Percentiles rank a stretch among this genome's conserved stretches.
Conservation (phyloP, 92 coral and sea anemone species). For the Actinostola sp. region DNA sequence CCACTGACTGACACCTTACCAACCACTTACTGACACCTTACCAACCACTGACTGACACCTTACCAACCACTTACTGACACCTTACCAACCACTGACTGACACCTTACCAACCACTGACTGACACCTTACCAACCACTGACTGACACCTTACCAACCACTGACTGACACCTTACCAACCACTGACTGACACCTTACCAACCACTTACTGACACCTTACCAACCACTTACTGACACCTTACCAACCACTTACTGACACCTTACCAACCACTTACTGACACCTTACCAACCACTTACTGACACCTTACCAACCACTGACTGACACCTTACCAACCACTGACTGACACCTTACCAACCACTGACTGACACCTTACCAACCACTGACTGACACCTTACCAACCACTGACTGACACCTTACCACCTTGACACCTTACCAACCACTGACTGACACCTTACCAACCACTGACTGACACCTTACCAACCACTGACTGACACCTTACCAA, state of each 20-base stretch:
- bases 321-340: conserved; percentile 17
- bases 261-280: conserved; percentile 7
- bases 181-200: conserved; percentile 12
- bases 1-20: not conserved
- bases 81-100: conserved; percentile 20
- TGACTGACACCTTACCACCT: too few species aligned
- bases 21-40: conserved; percentile 7
- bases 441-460: conserved; percentile 15
- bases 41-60: conserved; percentile 8
- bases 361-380: conserved; percentile 16
- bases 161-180: conserved; percentile 20
- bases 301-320: not conserved
- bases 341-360: conserved; percentile 17
- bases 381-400: conserved; percentile 21
- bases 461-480: too few species aligned
- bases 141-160: conserved; percentile 18
- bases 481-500: not conserved
- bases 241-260: conserved; percentile 1
- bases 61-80: not conserved
- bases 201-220: too few species aligned
- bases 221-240: not conserved
- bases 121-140: conserved; percentile 16
- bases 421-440: conserved; percentile 18
- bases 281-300: conserved; percentile 11
- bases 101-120: conserved; percentile 17